Evolutionary conservation across 2,888 invertebrate species (phyloP).

Genomic region (Apocheima hispidaria): DNA sequence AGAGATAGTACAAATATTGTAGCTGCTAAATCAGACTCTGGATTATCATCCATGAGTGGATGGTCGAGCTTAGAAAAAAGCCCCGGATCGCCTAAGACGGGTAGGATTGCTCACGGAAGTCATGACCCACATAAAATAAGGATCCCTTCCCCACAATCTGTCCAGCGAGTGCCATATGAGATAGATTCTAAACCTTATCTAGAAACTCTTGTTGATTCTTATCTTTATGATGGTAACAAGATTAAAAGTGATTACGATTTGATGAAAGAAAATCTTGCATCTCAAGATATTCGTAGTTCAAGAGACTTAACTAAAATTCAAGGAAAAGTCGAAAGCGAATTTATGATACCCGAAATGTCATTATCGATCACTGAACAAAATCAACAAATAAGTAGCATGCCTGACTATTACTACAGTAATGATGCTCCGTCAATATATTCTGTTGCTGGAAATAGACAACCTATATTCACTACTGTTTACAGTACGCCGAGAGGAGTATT

Average conservation of each 20-base stretch:
- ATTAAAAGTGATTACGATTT: constrained; percentile 69
- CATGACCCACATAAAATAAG: constrained; percentile 78
- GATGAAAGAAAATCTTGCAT: constrained; percentile 59
- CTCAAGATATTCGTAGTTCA: constrained; percentile 64
- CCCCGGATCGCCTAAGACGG: constrained; percentile 91
- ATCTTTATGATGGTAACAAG: constrained; percentile 67
- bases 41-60: constrained; percentile 94
- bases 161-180: constrained; percentile 74
- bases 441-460: constrained; percentile 90
- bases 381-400: constrained; percentile 68
- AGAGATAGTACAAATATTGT: constrained; percentile 87
- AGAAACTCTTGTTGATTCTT: constrained; percentile 86
- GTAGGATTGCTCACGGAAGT: constrained; percentile 68
- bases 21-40: constrained; percentile 94
- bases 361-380: constrained; percentile 63
- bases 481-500: constrained; percentile 88
- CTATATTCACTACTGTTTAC: constrained; percentile 91
- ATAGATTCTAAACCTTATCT: constrained; percentile 79
- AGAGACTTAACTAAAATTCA: constrained; percentile 69
- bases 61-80: constrained; percentile 95
- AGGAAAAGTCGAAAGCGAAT: constrained; percentile 65
- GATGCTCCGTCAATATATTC: constrained; percentile 91
- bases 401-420: constrained; percentile 78
- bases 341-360: constrained; percentile 64
- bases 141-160: constrained; percentile 72